Evolutionary conservation across 2,797 vertebrate genomes (phyloP), one percentile per base, ranked within the genome.

Genomic region (Gephyroberyx darwinii): DNA sequence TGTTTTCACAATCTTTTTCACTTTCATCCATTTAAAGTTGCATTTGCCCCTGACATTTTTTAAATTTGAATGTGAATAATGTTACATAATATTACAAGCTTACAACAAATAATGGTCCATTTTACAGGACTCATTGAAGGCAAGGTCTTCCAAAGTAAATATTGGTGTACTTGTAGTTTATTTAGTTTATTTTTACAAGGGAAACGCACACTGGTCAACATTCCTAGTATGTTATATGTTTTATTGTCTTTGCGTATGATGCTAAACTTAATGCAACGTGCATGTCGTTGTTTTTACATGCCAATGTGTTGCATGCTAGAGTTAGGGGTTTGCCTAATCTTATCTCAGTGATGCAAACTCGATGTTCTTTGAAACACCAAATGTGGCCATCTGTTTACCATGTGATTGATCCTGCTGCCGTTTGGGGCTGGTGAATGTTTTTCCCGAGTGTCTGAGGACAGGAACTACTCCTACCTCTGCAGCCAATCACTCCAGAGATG

Each of bases 401-500:
- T 51, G 1, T 68, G 41, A 48, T 37, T 53, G 37, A 57, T 52
- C 26, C 8, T 1, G 6, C 19, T 58, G 5, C 74, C 35, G 57
- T 80, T 69, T 75, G 50, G 52, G 20, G 16, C 8, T 0, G 53
- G 43, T 67, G 12, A 41, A 65, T 80, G 69, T 71, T 72, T 90
- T 67, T 80, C n/a, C 54, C 70, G 19, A 35, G 55, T 4, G 14
- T 8, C 33, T 0, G 0, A 48, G 33, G 12, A 60, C 26, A 26
- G 17, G n/a, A 56, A 70, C 45, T 63, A 91, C 90, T 78, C 92
- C 92, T 92, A 90, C 80, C 33, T 58, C 22, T 31, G 39, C 45
- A 78, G 61, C 91, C 92, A 92, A 92, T 93, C 89, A 63, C 7
- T 50, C 68, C 9, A 77, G 62, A 43, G 58, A 53, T 6, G 10